Percentiles rank a stretch among this genome's conserved stretches.
These are phyloP conservation scores for Hoplodrina blanda DNA, from an alignment of 2,888 invertebrate species.

Conservation along the genomic window DNA sequence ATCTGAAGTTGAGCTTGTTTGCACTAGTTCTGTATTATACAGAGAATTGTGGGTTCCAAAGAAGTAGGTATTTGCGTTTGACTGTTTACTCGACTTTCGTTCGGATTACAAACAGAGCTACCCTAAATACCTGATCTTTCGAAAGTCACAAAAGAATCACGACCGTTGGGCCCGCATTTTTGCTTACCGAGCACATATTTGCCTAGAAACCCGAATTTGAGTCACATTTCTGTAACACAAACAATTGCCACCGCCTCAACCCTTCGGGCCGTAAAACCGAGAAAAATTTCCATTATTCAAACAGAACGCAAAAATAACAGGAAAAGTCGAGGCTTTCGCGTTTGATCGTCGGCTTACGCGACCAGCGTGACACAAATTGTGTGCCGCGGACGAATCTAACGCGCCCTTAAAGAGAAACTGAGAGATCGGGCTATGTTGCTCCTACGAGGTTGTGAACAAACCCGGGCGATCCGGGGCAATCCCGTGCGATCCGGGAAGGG, in stretches of 20 bases:
- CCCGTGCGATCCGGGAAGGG: slow-evolving; percentile 16
- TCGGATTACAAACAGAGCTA: slow-evolving; percentile 23
- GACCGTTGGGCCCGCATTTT: slow-evolving; percentile 46
- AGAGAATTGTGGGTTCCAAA: slow-evolving; percentile 19
- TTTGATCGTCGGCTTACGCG: slow-evolving; percentile 53
- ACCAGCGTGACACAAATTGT: slow-evolving; percentile 50
- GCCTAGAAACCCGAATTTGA: slow-evolving; percentile 48
- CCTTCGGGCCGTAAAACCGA: slow-evolving; percentile 54
- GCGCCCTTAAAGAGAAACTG: slow-evolving; percentile 36
- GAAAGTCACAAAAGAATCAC: slow-evolving; percentile 54
- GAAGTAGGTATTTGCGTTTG: slow-evolving; percentile 10
- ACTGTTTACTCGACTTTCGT: slow-evolving; percentile 28
- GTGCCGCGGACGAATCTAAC: slow-evolving; percentile 39
- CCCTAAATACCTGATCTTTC: slow-evolving; percentile 47
- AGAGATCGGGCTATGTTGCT: slow-evolving; percentile 6
- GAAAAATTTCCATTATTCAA: slow-evolving; percentile 62
- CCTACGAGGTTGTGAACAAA: slow-evolving; percentile 39
- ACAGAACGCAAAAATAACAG: slow-evolving; percentile 56
- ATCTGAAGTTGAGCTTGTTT: slow-evolving; percentile 19
- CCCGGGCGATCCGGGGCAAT: slow-evolving; percentile 14
- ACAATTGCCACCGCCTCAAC: slow-evolving; percentile 54
- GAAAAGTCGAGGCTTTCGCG: slow-evolving; percentile 52
- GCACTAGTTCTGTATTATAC: slow-evolving; percentile 4
- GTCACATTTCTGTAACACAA: slow-evolving; percentile 58
- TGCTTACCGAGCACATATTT: slow-evolving; percentile 54